Percentiles rank a stretch among this genome's conserved stretches.
phyloP scores from a whole-genome alignment of 2,888 invertebrate genomes.

The Baronia brevicornis region DNA sequence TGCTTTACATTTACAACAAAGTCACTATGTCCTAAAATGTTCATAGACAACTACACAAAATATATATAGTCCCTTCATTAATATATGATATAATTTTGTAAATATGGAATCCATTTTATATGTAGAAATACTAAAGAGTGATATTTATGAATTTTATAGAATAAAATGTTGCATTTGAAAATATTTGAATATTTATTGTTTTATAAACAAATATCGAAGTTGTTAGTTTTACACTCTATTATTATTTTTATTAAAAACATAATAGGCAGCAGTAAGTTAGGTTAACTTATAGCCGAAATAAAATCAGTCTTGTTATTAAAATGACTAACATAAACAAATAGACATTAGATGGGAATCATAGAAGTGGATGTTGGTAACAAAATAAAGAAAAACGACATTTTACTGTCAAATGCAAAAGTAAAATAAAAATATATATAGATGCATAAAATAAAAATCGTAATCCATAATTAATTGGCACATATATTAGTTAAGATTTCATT shows the following conservation, averaged over 20 bases:
- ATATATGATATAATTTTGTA: no score
- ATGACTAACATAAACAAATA: conserved; percentile 67
- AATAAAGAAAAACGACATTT: conserved; percentile 46
- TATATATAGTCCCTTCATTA: no score
- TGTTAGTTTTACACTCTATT: conserved; percentile 72
- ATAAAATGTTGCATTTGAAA: conserved; percentile 7
- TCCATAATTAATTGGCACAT: conserved; percentile 55
- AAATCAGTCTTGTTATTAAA: conserved; percentile 77
- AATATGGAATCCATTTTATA: no score
- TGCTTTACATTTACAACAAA: no score
- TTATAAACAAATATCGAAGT: conserved; percentile 43
- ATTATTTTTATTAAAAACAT: conserved; percentile 68
- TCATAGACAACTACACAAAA: no score
- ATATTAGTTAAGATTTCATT: conserved; percentile 30
- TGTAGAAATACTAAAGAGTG: neutral
- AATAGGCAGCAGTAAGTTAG: conserved; percentile 68
- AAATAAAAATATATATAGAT: conserved; percentile 40
- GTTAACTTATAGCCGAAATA: conserved; percentile 64
- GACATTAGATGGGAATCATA: conserved; percentile 49
- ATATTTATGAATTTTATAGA: neutral
- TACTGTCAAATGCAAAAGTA: conserved; percentile 44
- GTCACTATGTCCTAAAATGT: no score
- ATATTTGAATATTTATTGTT: conserved; percentile 11
- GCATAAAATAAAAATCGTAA: conserved; percentile 48
- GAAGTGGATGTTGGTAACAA: conserved; percentile 39